phyloP scores from a whole-genome alignment of 2,888 invertebrate genomes.

The Apomyelois bistriatella region DNA sequence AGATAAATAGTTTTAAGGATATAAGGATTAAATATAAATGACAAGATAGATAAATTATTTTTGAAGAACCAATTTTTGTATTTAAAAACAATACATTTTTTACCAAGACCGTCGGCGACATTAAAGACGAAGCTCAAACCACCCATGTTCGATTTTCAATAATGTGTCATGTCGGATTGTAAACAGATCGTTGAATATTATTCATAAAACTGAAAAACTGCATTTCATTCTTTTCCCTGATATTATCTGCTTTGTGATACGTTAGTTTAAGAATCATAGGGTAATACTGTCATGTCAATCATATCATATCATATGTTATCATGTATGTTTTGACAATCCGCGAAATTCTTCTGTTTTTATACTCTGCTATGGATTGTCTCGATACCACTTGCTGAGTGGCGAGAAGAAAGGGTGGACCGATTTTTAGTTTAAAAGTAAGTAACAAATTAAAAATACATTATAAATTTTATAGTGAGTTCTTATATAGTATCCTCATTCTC shows the following conservation, averaged over 20 bases:
- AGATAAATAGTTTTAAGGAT: no score
- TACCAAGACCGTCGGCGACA: no score
- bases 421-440: background rate
- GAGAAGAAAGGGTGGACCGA: background rate
- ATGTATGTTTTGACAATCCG: background rate
- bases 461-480: no score
- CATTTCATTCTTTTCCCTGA: background rate
- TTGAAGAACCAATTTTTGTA: no score
- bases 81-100: no score
- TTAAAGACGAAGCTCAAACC: no score
- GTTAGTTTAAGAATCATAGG: slow-evolving; percentile 16
- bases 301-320: background rate
- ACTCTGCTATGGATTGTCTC: background rate
- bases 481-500: no score
- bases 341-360: background rate
- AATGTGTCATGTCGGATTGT: no score
- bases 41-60: no score
- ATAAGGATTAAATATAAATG: no score
- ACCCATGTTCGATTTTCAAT: no score
- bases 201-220: slow-evolving; percentile 8
- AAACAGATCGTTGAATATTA: no score
- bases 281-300: slow-evolving; percentile 36
- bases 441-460: background rate
- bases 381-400: background rate
- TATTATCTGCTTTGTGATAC: background rate